A percentile compares a stretch with the other conserved stretches of the same genome.
Evolutionary conservation across 2,797 vertebrate species (phyloP).

Genomic region (Liasis olivaceus): DNA sequence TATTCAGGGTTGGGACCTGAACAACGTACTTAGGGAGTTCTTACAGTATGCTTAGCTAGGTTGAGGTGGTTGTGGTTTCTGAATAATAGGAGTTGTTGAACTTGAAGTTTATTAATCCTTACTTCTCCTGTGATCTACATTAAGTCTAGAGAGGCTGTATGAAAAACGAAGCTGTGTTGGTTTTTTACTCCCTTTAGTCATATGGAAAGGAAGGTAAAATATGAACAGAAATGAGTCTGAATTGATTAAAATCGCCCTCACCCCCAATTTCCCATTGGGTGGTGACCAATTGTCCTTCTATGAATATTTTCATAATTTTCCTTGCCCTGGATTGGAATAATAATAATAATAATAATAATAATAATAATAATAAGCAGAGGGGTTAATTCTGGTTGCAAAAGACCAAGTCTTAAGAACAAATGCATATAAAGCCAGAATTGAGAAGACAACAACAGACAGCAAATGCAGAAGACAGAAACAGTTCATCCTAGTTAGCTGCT

Average conservation of each 20-base stretch:
- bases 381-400: too few relatives aligned
- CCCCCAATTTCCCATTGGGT: neutral
- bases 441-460: too few relatives aligned
- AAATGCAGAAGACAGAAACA: too few relatives aligned
- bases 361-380: neutral
- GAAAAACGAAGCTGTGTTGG: neutral
- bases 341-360: too few relatives aligned
- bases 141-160: neutral
- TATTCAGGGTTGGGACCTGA: neutral
- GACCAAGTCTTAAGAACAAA: too few relatives aligned
- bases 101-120: neutral
- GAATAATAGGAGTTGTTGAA: neutral
- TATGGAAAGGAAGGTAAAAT: neutral
- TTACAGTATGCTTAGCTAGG: neutral
- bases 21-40: neutral
- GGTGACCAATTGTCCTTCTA: neutral
- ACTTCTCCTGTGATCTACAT: neutral
- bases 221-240: neutral
- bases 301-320: neutral
- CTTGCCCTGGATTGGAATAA: neutral
- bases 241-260: neutral
- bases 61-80: neutral
- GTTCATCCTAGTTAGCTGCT: too few relatives aligned
- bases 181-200: neutral
- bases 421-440: too few relatives aligned